phyloP scores from a whole-genome alignment of 1,140 invertebrate genomes.

The Pristionchus pacificus region DNA sequence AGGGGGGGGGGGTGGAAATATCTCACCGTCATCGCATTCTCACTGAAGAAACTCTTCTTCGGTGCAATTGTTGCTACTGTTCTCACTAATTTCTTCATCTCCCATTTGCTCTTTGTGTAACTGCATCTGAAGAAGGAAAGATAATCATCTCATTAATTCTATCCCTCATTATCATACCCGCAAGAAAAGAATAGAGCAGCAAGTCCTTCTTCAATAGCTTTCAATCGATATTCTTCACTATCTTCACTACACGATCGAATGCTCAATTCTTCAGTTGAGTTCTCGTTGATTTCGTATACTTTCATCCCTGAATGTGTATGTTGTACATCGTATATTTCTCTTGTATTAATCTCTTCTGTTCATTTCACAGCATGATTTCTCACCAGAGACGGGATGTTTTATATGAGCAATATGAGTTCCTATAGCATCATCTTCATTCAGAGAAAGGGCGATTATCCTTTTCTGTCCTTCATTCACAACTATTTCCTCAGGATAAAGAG shows the following conservation, averaged over 20 bases:
- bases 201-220: neutral
- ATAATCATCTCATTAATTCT: neutral
- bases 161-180: neutral
- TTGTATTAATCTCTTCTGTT: neutral
- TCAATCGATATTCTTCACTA: neutral
- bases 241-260: neutral
- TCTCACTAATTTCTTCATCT: neutral
- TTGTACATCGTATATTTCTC: too few relatives aligned
- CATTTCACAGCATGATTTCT: neutral
- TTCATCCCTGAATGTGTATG: neutral
- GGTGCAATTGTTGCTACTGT: neutral
- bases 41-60: constrained; percentile 2
- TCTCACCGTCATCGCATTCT: constrained; percentile 4
- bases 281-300: neutral
- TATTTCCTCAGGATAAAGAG: neutral
- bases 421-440: neutral
- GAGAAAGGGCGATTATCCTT: neutral
- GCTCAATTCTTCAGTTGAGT: neutral
- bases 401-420: constrained; percentile 7
- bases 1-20: too few relatives aligned
- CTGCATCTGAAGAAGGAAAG: neutral
- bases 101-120: neutral
- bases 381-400: constrained; percentile 17
- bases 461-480: neutral
- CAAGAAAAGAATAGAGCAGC: neutral